Percentiles rank a stretch among this genome's conserved stretches.
phyloP scores from a whole-genome alignment of 2,797 vertebrate species.

The Dryobates pubescens region DNA sequence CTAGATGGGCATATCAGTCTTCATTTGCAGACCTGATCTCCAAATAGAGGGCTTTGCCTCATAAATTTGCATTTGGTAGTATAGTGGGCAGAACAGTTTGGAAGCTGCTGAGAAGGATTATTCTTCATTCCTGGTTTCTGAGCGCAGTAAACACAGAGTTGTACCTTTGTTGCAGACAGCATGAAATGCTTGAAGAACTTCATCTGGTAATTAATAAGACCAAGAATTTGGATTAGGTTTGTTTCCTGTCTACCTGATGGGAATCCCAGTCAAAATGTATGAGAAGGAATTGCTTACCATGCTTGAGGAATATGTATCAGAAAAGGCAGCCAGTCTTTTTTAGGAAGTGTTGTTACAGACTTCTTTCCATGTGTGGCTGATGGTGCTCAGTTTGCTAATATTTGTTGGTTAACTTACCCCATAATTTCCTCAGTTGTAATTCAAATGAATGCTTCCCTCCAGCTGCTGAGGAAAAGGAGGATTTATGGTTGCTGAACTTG shows the following conservation, averaged over 20 bases:
- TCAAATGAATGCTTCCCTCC: background rate
- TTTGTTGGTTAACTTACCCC: conserved; percentile 25
- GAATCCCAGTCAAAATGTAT: background rate
- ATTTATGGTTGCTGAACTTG: conserved; percentile 66
- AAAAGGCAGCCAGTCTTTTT: background rate
- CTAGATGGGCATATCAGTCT: background rate
- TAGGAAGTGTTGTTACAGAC: background rate
- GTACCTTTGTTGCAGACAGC: background rate
- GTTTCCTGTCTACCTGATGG: background rate
- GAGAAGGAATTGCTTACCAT: background rate
- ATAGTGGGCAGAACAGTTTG: background rate
- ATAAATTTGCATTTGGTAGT: background rate
- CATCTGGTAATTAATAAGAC: background rate
- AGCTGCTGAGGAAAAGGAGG: conserved; percentile 55
- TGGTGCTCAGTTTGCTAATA: background rate
- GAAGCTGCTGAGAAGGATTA: background rate
- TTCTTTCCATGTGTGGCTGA: background rate
- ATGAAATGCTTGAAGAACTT: background rate
- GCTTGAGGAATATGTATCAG: background rate
- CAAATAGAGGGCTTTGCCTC: background rate
- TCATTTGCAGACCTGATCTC: background rate
- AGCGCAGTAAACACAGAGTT: background rate
- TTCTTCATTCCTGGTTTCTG: background rate
- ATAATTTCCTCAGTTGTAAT: conserved; percentile 44
- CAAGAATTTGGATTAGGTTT: background rate